phyloP scores from a whole-genome alignment of 2,797 vertebrate genomes.

The Fratercula arctica region DNA sequence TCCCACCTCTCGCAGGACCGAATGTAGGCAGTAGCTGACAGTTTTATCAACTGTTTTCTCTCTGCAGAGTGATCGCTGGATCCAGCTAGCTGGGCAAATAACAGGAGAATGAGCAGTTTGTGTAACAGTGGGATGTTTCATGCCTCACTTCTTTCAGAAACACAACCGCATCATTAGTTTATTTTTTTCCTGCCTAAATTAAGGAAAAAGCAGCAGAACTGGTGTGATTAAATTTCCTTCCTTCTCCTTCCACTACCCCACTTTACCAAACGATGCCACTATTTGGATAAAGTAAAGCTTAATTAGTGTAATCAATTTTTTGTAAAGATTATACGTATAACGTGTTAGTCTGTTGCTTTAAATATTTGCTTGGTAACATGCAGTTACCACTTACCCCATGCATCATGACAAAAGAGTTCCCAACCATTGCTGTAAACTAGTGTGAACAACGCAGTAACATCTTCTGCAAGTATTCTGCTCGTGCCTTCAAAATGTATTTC shows the following conservation, averaged over 20 bases:
- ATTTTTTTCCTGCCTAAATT: neutral
- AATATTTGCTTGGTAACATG: neutral
- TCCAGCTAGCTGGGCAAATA: neutral
- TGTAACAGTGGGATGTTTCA: neutral
- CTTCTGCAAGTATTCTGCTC: neutral
- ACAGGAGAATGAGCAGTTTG: neutral
- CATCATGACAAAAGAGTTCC: neutral
- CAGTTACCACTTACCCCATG: neutral
- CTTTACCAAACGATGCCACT: neutral
- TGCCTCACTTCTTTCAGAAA: neutral
- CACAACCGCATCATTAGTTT: neutral
- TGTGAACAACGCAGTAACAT: accelerated
- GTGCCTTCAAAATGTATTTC: neutral
- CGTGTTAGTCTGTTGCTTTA: neutral
- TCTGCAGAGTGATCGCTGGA: neutral
- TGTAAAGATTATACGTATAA: neutral
- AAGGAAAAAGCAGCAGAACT: neutral
- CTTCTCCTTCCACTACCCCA: neutral
- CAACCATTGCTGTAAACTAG: neutral
- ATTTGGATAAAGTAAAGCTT: neutral
- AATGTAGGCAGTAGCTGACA: neutral
- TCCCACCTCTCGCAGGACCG: neutral
- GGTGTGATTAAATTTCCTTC: neutral
- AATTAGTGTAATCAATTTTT: neutral
- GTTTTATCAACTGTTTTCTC: neutral